Evolutionary conservation across 2,797 vertebrate species (phyloP), one percentile per base, ranked within the genome.

Genomic region (Rhabdomys pumilio): DNA sequence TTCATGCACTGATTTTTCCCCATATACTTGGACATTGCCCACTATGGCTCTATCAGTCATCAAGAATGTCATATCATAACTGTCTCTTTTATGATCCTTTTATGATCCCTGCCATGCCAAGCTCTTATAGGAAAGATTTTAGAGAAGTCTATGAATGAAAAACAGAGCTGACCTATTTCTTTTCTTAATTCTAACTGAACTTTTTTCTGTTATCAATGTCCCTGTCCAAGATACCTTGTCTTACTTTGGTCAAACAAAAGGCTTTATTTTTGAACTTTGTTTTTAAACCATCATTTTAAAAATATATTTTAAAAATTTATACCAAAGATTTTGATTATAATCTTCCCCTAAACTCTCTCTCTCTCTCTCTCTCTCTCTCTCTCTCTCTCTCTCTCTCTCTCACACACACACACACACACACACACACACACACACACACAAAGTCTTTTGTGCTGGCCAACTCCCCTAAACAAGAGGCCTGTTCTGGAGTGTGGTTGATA

Each of bases 1-100:
- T 87, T 83, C n/a, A 15, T 38, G n/a, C 15, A 31, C 83, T 73
- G 22, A 50, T 75, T 91, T 44, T 80, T 24, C 41, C 65, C 41
- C 65, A 79, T 94, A 95, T 85, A 88, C 14, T 13, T 29, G 34
- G 41, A 20, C 50, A 80, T 41, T 86, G 19, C 34, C 82, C 31
- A 65, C 75, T 59, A 89, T 4, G 61, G 65, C 24, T 11, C 11
- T 89, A n/a, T 85, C 89, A 93, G 12, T 93, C 77, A 90, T 65
- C 22, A 20, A 20, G 14, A 53, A 44, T 75, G 31, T 79, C 82
- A 76, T 47, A 47, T 44, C 8, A 63, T 44, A 84, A 83, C 31
- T 91, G 65, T 73, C 53, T 73, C 53, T 65, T 84, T 95, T 17
- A 20, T 19, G 97, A 90, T 83, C 24, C 31, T 80, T 76, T 65